Conservation (phyloP, 2,113 vertebrate genomes). For the Pandion haliaetus region DNA sequence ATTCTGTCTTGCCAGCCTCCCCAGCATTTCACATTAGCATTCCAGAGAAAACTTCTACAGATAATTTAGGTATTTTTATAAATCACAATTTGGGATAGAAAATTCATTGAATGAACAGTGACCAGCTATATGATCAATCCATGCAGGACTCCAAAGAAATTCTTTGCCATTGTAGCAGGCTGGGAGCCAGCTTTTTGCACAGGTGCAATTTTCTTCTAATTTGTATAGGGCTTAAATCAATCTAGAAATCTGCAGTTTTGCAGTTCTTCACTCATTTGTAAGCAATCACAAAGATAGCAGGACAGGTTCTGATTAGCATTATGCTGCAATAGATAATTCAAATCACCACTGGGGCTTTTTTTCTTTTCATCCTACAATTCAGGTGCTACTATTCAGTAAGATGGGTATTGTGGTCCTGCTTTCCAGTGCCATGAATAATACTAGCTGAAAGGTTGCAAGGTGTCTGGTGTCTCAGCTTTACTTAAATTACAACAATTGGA, state of each 20-base stretch:
- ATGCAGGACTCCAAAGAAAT: not conserved
- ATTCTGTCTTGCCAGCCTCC: not conserved
- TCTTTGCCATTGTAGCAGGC: not conserved
- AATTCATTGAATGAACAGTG: not conserved
- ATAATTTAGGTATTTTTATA: not conserved
- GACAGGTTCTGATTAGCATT: not conserved
- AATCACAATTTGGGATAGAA: not conserved
- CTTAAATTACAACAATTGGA: not conserved
- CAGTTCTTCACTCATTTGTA: not conserved
- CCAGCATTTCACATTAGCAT: not conserved
- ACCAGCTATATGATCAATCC: not conserved
- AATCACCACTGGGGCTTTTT: not conserved
- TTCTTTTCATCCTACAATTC: not conserved
- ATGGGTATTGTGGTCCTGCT: not conserved
- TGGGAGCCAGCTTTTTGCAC: not conserved
- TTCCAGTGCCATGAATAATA: not conserved
- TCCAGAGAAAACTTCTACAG: not conserved
- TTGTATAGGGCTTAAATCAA: not conserved
- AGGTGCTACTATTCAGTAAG: not conserved
- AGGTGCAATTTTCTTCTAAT: not conserved
- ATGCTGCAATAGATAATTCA: not conserved
- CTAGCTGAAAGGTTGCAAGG: not conserved
- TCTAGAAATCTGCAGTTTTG: not conserved
- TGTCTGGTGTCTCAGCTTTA: not conserved
- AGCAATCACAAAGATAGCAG: not conserved